Conservation (phyloP, 2,888 invertebrate species). For the Himalopsyche tibetana region DNA sequence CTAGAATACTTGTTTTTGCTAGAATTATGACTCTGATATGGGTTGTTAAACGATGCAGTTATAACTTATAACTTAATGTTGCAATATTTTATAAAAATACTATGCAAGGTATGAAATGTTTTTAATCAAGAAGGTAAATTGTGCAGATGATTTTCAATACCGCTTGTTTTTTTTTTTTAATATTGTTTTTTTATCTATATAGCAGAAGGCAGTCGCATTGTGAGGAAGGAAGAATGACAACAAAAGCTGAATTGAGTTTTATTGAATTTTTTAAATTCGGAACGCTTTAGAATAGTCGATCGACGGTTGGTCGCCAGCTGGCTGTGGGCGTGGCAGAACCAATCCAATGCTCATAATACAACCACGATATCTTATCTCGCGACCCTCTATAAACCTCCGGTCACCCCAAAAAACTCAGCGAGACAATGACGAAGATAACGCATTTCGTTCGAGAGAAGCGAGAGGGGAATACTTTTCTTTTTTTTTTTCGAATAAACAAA, state of each 20-base stretch:
- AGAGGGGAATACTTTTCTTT: slow-evolving; percentile 47
- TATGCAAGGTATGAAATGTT: too few species aligned
- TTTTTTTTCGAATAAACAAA: slow-evolving; percentile 61
- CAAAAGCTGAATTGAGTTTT: slow-evolving; percentile 9
- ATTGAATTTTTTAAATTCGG: slow-evolving; percentile 51
- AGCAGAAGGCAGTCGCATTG: too few species aligned
- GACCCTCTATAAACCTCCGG: slow-evolving; percentile 43
- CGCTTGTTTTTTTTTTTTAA: too few species aligned
- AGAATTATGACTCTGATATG: too few species aligned
- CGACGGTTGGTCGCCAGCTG: slow-evolving; percentile 64
- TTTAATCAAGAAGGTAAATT: too few species aligned
- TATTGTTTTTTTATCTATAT: too few species aligned
- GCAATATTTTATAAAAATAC: too few species aligned
- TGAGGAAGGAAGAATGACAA: not conserved
- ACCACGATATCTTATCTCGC: slow-evolving; percentile 62
- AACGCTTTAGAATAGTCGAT: slow-evolving; percentile 46
- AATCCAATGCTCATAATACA: slow-evolving; percentile 64
- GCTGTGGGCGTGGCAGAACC: slow-evolving; percentile 63
- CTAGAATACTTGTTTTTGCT: too few species aligned
- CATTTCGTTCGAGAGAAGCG: slow-evolving; percentile 23
- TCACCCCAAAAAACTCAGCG: slow-evolving; percentile 55
- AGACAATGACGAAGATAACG: slow-evolving; percentile 47
- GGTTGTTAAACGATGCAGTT: too few species aligned
- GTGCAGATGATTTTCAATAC: too few species aligned
- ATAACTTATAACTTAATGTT: too few species aligned